Conservation (phyloP, 1,140 invertebrate genomes). For the Globodera rostochiensis region DNA sequence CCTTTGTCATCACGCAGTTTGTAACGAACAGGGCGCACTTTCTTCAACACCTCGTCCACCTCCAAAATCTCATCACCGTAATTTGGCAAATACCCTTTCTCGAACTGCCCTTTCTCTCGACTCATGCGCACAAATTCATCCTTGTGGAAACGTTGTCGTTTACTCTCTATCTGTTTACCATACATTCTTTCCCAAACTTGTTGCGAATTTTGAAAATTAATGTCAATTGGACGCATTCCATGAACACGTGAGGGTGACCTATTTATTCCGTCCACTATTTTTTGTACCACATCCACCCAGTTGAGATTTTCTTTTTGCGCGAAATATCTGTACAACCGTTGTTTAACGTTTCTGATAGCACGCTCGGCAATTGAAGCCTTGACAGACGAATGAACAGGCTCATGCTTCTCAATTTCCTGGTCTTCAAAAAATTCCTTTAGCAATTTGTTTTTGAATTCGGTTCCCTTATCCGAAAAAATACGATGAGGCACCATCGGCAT, state of each 20-base stretch:
- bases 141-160: too few relatives aligned
- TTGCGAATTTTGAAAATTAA: constrained; percentile 15
- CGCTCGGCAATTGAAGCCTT: neutral
- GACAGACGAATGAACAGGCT: neutral
- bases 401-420: neutral
- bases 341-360: neutral
- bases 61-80: too few relatives aligned
- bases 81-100: too few relatives aligned
- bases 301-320: neutral
- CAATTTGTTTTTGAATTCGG: neutral
- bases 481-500: too few relatives aligned
- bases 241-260: neutral
- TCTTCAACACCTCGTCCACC: too few relatives aligned
- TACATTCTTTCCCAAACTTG: constrained; percentile 7
- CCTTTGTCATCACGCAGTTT: too few relatives aligned
- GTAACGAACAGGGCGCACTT: too few relatives aligned
- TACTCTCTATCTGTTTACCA: neutral
- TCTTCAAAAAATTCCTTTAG: constrained; percentile 2
- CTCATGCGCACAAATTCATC: too few relatives aligned
- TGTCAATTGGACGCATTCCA: neutral
- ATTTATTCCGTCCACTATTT: constrained; percentile 7
- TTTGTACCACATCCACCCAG: constrained; percentile 4
- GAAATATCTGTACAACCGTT: constrained; percentile 6
- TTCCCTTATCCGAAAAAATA: neutral
- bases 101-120: too few relatives aligned